Evolutionary conservation across 2,888 invertebrate species (phyloP), one percentile per base, ranked within the genome.

Genomic region (Beris chalybata): DNA sequence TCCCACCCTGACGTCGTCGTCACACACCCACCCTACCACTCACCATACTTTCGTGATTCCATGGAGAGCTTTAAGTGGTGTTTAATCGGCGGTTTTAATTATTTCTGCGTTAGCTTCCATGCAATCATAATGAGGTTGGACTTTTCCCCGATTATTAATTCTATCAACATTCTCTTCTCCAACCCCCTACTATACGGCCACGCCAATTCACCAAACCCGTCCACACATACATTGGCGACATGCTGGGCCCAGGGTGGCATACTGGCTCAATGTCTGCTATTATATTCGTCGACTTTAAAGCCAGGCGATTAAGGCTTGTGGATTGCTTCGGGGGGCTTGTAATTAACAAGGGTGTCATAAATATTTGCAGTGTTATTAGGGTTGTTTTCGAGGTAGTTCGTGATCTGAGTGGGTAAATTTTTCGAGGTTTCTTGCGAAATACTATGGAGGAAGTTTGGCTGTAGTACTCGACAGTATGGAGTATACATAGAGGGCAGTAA

Each of bases 261-360:
- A 9, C 9, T 38, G 38, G 38, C 7, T 38, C 9, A 7, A 5
- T 38, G 38, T 4, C 38, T 38, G 38, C 38, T 3, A 5, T 38
- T 38, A 7, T 38, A 9, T 38, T 38, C 38, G 38, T 38, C 9
- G 38, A 38, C 9, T 38, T 38, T 38, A 38, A 38, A 38, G 38
- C 9, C 22, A 22, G 22, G 22, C 22, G 22, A 22, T 22, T 22
- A 22, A 47, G 47, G 47, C 13, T 47, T n/a, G 47, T 47, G 47
- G 47, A 12, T 11, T 12, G 7, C n/a, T 47, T 47, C 13, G 47
- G 13, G 13, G n/a, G 43, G 55, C 13, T 31, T 30, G 54, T 38
- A n/a, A 56, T 56, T 56, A 32, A 56, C 30, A 56, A 15, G 38
- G 55, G 55, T 56, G 55, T 15, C 38, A 43, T 56, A 56, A 56